A percentile compares a stretch with the other conserved stretches of the same genome.
These are phyloP conservation scores for Gymnocheta viridis DNA, from an alignment of 2,888 invertebrate species.

Conservation along the genomic window DNA sequence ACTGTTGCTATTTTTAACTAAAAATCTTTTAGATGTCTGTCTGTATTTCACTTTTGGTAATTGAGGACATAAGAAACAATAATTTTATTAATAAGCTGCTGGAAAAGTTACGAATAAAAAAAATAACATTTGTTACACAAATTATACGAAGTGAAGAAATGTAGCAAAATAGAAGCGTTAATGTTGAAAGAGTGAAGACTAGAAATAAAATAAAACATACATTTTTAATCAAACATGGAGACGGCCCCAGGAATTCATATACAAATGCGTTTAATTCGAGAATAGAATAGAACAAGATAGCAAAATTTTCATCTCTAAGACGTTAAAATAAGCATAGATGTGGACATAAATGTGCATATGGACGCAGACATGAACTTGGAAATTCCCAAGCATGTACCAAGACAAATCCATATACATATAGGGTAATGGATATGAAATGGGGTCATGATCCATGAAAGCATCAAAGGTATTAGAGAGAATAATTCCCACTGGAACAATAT, in stretches of 20 bases:
- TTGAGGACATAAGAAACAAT: slow-evolving; percentile 37
- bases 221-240: not conserved
- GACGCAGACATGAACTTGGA: not conserved
- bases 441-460: too few species aligned
- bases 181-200: not conserved
- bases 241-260: not conserved
- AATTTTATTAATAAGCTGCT: slow-evolving; percentile 40
- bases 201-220: too few species aligned
- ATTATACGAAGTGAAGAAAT: not conserved
- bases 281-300: not conserved
- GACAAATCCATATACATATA: too few species aligned
- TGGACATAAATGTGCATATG: not conserved
- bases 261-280: not conserved
- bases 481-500: too few species aligned
- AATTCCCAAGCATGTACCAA: too few species aligned
- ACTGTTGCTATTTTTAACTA: slow-evolving; percentile 50
- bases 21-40: not conserved
- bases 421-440: too few species aligned
- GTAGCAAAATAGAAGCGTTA: not conserved
- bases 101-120: slow-evolving; percentile 10
- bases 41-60: slow-evolving; percentile 24
- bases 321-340: not conserved
- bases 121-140: not conserved
- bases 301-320: not conserved
- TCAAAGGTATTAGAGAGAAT: too few species aligned